Percentiles rank a stretch among this genome's conserved stretches.
phyloP scores from a whole-genome alignment of 2,888 invertebrate genomes.

The Luffia ferchaultella region DNA sequence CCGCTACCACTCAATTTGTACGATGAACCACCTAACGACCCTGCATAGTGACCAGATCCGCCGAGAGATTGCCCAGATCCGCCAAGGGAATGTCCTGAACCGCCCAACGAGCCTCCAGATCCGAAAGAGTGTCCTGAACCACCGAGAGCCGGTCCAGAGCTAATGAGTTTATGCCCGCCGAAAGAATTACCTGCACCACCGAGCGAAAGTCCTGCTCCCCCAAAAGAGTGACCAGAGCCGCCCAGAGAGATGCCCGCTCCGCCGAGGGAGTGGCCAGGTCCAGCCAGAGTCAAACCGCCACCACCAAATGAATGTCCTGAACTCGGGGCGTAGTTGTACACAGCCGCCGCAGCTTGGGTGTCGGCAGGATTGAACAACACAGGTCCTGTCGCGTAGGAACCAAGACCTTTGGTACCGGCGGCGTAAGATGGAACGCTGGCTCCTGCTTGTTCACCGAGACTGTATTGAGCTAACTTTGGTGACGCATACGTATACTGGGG shows the following conservation, averaged over 20 bases:
- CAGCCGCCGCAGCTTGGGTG: conserved; percentile 24
- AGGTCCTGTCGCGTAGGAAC: conserved; percentile 52
- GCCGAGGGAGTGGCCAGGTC: conserved; percentile 19
- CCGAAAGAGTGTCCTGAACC: conserved; percentile 10
- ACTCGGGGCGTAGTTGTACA: conserved; percentile 28
- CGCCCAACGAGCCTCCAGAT: conserved; percentile 10
- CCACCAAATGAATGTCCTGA: conserved; percentile 21
- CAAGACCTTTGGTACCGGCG: conserved; percentile 46
- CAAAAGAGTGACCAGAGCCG: conserved; percentile 13
- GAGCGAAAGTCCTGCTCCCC: conserved; percentile 1
- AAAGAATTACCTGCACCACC: conserved; percentile 8
- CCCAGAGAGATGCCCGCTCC: conserved; percentile 7
- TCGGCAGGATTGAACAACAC: conserved; percentile 43
- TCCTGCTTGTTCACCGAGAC: conserved; percentile 30
- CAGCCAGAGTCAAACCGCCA: conserved; percentile 8
- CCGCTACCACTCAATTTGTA: conserved; percentile 31
- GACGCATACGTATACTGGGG: conserved; percentile 35
- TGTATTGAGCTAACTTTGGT: conserved; percentile 39
- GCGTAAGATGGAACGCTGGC: conserved; percentile 41
- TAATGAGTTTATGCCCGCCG: no score
- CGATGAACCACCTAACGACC: conserved; percentile 25
- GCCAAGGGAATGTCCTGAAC: conserved; percentile 10
- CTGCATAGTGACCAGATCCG: conserved; percentile 10
- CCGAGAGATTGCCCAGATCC: conserved; percentile 10
- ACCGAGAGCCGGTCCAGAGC: conserved; percentile 4